A percentile compares a stretch with the other conserved stretches of the same genome.
Conservation (phyloP, 2,888 invertebrate species). For the Eledona agricola region DNA sequence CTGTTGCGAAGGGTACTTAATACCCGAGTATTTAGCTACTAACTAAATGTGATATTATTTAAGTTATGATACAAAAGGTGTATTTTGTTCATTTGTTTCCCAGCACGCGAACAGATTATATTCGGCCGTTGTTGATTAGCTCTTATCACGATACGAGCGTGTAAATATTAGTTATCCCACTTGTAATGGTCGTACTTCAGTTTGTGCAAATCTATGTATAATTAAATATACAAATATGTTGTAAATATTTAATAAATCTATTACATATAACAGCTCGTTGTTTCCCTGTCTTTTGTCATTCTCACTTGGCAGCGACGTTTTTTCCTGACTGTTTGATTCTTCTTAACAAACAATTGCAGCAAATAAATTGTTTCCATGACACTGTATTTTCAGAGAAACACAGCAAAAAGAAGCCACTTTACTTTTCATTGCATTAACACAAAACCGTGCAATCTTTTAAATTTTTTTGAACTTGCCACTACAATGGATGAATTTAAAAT, state of each 20-base stretch:
- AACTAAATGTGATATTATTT: conserved; percentile 58
- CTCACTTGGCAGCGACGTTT: conserved; percentile 4
- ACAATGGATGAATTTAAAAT: conserved; percentile 23
- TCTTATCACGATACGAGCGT: conserved; percentile 37
- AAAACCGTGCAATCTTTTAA: conserved; percentile 25
- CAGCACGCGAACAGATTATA: conserved; percentile 39
- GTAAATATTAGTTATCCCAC: conserved; percentile 36
- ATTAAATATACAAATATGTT: conserved; percentile 32
- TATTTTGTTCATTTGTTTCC: conserved; percentile 38
- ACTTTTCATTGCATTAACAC: conserved; percentile 27
- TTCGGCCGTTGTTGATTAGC: conserved; percentile 37
- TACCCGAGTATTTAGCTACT: conserved; percentile 20
- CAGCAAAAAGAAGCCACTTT: conserved; percentile 23
- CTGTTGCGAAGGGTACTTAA: conserved; percentile 17
- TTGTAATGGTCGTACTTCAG: conserved; percentile 20
- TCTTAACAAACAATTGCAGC: conserved; percentile 30
- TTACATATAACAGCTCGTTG: conserved; percentile 7
- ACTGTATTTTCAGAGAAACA: conserved; percentile 23
- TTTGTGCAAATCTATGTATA: conserved; percentile 34
- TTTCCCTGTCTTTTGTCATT: conserved; percentile 9
- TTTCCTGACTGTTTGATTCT: conserved; percentile 10
- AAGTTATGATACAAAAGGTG: conserved; percentile 48
- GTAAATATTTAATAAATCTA: conserved; percentile 34
- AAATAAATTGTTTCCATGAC: conserved; percentile 36
- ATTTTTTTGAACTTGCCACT: conserved; percentile 12